A percentile compares a stretch with the other conserved stretches of the same genome.
Conservation (phyloP, 2,797 vertebrate genomes). For the Cacajao melanocephalus region DNA sequence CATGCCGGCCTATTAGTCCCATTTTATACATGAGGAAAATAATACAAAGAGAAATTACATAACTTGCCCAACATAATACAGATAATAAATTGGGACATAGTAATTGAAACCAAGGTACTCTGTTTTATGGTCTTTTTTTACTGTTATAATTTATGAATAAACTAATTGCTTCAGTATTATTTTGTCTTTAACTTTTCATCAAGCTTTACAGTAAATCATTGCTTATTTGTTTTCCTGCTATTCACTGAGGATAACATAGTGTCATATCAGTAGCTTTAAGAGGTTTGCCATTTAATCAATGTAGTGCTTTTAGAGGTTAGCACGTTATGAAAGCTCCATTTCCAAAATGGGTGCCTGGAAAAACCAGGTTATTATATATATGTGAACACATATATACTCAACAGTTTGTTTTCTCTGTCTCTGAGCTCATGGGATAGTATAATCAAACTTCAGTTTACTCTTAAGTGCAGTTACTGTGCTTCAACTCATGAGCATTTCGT, state of each 20-base stretch:
- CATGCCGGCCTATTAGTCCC: background rate
- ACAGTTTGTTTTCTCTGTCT: background rate
- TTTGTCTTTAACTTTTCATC: constrained; percentile 50
- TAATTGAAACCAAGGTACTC: background rate
- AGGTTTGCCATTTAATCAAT: constrained; percentile 23
- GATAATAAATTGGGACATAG: background rate
- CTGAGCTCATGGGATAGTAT: background rate
- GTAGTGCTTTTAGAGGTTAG: constrained; percentile 33
- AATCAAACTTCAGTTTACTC: background rate
- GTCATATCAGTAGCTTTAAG: background rate
- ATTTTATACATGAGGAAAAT: background rate
- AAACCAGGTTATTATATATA: background rate
- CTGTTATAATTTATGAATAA: constrained; percentile 31
- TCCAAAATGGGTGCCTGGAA: background rate
- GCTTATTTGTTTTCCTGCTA: background rate
- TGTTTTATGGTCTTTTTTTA: background rate
- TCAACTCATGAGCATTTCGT: background rate
- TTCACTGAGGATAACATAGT: background rate
- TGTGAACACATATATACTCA: background rate
- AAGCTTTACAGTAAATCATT: background rate
- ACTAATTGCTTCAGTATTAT: constrained; percentile 2
- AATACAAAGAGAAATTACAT: background rate
- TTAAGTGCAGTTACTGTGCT: background rate
- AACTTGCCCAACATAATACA: background rate
- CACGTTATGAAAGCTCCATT: constrained; percentile 22